These are phyloP conservation scores for Stratiolaelaps scimitus DNA, from an alignment of 1,140 invertebrate genomes.

Conservation along the genomic window DNA sequence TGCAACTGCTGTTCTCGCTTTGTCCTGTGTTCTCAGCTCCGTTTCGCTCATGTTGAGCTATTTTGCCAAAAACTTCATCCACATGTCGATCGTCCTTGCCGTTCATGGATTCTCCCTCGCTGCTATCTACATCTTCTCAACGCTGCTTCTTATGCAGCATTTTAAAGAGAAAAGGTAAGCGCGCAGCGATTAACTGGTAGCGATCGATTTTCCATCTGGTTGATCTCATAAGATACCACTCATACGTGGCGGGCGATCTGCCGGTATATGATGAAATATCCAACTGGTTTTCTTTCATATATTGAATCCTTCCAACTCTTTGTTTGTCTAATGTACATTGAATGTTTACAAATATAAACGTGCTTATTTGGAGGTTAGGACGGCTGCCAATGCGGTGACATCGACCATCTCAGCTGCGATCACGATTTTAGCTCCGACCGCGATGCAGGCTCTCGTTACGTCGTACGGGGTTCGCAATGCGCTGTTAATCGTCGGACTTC, in stretches of 20 bases:
- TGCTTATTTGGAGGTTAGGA: too few species aligned
- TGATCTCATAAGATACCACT: neutral
- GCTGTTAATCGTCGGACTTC: too few species aligned
- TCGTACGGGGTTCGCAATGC: too few species aligned
- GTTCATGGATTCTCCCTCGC: neutral
- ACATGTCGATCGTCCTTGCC: neutral
- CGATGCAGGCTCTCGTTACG: too few species aligned
- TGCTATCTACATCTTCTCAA: constrained; percentile 6
- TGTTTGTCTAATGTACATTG: neutral
- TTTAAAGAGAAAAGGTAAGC: constrained; percentile 10
- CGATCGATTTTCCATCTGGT: neutral
- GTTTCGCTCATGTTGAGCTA: neutral
- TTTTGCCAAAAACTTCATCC: neutral
- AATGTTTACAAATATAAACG: neutral
- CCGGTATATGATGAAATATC: neutral
- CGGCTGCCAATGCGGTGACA: too few species aligned
- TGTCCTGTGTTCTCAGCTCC: neutral
- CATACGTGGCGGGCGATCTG: neutral
- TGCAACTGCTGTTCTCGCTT: neutral
- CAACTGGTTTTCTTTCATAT: neutral
- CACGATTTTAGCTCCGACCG: too few species aligned
- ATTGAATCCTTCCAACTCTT: neutral
- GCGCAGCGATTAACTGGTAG: neutral
- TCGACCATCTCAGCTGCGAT: too few species aligned
- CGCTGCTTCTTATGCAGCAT: constrained; percentile 8